Percentiles rank a stretch among this genome's conserved stretches.
Evolutionary conservation across 2,113 vertebrate genomes (phyloP).

Genomic region (Chlamydotis undulata): DNA sequence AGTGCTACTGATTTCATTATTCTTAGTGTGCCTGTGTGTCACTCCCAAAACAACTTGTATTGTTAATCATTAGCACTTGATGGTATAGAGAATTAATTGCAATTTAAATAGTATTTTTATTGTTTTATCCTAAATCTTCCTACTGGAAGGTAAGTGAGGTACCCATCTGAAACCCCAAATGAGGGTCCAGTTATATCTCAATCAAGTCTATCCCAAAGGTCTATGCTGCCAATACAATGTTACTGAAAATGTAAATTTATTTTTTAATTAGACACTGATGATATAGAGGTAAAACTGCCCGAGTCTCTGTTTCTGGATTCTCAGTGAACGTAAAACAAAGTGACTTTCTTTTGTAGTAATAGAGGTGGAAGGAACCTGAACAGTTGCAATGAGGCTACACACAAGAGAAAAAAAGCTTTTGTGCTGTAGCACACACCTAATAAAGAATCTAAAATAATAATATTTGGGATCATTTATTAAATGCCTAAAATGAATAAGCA

Average conservation of each 20-base stretch:
- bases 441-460: not conserved
- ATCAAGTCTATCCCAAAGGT: not conserved
- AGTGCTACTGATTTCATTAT: not conserved
- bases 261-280: not conserved
- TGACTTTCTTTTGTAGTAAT: not conserved
- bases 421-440: not conserved
- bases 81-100: not conserved
- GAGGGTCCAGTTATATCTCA: not conserved
- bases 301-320: not conserved
- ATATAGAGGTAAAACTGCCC: not conserved
- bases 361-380: not conserved
- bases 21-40: rapidly evolving
- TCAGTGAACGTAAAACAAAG: not conserved
- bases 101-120: not conserved
- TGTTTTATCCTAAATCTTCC: not conserved
- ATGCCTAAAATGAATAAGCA: not conserved
- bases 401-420: not conserved
- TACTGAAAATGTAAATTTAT: not conserved
- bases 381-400: not conserved
- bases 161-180: not conserved
- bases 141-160: not conserved
- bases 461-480: not conserved
- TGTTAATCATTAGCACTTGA: not conserved
- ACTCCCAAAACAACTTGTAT: not conserved
- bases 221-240: not conserved